phyloP scores from a whole-genome alignment of 1,140 invertebrate genomes.

The Paralvinella palmiformis region DNA sequence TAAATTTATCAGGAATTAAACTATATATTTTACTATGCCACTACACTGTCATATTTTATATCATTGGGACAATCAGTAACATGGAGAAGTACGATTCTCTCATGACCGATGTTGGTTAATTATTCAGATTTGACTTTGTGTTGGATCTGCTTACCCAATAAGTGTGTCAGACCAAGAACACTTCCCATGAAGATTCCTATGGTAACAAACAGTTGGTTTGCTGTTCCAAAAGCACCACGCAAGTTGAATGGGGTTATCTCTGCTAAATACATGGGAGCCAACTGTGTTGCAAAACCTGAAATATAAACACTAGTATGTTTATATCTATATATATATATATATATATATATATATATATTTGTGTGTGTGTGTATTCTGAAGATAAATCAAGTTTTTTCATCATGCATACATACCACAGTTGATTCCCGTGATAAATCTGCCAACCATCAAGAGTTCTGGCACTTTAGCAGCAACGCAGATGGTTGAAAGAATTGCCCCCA shows the following conservation, averaged over 20 bases:
- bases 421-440: constrained; percentile 14
- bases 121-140: neutral
- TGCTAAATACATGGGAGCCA: constrained; percentile 78
- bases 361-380: no score
- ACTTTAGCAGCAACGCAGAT: constrained; percentile 1
- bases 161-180: constrained; percentile 56
- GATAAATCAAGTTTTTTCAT: neutral
- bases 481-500: constrained; percentile 12
- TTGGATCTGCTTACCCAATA: constrained; percentile 59
- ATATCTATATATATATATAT: neutral
- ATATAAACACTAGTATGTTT: neutral
- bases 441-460: constrained; percentile 19
- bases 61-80: no score
- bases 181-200: constrained; percentile 69
- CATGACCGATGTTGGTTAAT: no score
- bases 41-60: no score
- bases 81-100: no score
- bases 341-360: neutral
- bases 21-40: no score
- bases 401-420: constrained; percentile 10
- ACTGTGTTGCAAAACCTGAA: constrained; percentile 19
- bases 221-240: constrained; percentile 74
- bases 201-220: constrained; percentile 83
- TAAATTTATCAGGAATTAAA: no score
- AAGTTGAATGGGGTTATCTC: constrained; percentile 79